These are phyloP conservation scores for Orcinus orca DNA, from an alignment of 2,113 vertebrate genomes.

Conservation along the genomic window DNA sequence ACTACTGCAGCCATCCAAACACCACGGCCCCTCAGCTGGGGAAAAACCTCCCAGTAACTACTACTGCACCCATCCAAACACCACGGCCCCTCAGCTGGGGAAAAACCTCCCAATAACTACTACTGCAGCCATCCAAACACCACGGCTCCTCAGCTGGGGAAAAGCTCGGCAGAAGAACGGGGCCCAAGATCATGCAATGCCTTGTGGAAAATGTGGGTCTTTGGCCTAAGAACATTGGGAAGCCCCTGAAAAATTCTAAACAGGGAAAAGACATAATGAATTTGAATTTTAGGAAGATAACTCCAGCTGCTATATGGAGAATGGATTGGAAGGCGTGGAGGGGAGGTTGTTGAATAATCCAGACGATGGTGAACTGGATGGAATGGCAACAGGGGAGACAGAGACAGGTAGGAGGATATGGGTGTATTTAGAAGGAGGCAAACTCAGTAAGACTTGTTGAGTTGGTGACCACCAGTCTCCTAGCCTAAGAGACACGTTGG, in stretches of 20 bases:
- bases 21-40: too few species aligned
- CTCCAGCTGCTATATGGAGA: neutral
- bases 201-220: neutral
- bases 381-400: neutral
- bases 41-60: too few species aligned
- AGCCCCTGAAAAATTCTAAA: neutral
- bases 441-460: neutral
- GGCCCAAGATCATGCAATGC: fast-evolving
- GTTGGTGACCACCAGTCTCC: neutral
- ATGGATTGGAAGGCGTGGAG: neutral
- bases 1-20: too few species aligned
- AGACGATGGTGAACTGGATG: fast-evolving
- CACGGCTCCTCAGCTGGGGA: neutral
- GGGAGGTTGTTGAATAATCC: neutral
- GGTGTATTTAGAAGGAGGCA: neutral
- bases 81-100: too few species aligned
- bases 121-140: too few species aligned
- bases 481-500: neutral
- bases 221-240: neutral
- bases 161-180: fast-evolving
- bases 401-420: neutral
- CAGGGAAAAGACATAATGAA: neutral
- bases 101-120: neutral
- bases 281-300: neutral
- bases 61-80: too few species aligned